Evolutionary conservation across 2,888 invertebrate genomes (phyloP).

Genomic region (Dusona sp.): DNA sequence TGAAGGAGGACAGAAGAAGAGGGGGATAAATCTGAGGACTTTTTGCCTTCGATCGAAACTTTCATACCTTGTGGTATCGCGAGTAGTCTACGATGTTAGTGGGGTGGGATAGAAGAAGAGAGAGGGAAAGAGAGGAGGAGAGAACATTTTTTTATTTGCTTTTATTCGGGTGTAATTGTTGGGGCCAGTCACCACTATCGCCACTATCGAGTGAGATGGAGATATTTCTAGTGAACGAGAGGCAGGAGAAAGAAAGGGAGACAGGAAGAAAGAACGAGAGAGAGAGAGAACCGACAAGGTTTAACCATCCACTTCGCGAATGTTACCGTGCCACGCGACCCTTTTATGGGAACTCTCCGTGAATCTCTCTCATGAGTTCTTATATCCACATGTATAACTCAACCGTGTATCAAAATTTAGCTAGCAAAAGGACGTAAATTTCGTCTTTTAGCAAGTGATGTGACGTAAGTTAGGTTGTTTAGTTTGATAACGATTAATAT

Average conservation of each 20-base stretch:
- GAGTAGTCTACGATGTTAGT: conserved; percentile 19
- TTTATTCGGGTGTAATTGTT: conserved; percentile 84
- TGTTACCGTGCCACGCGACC: conserved; percentile 83
- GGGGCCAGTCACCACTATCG: conserved; percentile 84
- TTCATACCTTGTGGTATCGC: conserved; percentile 39
- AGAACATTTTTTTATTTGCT: conserved; percentile 80
- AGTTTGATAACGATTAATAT: conserved; percentile 2
- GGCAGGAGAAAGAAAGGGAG: conserved; percentile 48
- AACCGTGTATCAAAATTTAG: neutral
- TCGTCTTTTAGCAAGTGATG: neutral
- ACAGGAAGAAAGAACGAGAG: conserved; percentile 55
- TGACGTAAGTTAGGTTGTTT: conserved; percentile 9
- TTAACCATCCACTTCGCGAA: conserved; percentile 82
- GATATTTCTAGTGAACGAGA: neutral
- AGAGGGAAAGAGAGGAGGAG: conserved; percentile 41
- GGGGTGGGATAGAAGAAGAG: neutral
- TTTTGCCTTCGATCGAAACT: conserved; percentile 18
- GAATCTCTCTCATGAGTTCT: conserved; percentile 34
- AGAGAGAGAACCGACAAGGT: conserved; percentile 64
- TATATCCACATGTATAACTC: neutral
- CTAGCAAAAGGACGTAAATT: conserved; percentile 27
- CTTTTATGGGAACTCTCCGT: conserved; percentile 76
- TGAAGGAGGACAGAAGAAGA: neutral
- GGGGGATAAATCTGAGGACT: neutral
- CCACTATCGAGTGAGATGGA: conserved; percentile 77